Percentiles rank a stretch among this genome's conserved stretches.
Conservation (phyloP, 1,140 invertebrate species). For the Drosophila lacertosa region DNA sequence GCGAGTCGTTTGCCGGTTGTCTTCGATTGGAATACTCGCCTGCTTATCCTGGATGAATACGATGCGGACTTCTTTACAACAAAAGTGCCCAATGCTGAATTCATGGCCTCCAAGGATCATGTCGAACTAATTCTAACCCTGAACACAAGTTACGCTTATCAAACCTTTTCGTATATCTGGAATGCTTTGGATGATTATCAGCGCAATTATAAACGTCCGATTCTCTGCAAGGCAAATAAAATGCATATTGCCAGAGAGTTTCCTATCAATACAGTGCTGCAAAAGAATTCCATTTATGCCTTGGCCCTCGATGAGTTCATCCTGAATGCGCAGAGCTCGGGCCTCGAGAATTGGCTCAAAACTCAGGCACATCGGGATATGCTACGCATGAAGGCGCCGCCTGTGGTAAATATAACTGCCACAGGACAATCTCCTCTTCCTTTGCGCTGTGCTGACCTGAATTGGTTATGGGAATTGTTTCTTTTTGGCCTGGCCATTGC, state of each 20-base stretch:
- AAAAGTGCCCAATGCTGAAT: constrained; percentile 10
- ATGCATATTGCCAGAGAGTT: constrained; percentile 15
- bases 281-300: constrained; percentile 36
- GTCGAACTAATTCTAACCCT: constrained; percentile 13
- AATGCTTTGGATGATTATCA: constrained; percentile 10
- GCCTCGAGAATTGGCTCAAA: not conserved
- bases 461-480: constrained; percentile 3
- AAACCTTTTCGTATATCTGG: not conserved
- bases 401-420: not conserved
- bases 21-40: not conserved
- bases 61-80: not conserved
- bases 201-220: not conserved
- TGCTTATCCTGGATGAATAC: constrained; percentile 1
- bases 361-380: not conserved
- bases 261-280: not conserved
- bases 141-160: constrained; percentile 47
- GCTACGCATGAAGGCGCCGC: not conserved
- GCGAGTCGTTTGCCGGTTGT: constrained; percentile 19
- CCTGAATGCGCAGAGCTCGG: not conserved
- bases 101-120: not conserved
- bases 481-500: not conserved
- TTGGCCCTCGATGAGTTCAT: constrained; percentile 4
- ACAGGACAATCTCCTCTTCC: not conserved
- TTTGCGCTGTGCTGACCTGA: not conserved
- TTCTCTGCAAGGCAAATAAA: constrained; percentile 9